Percentiles rank a stretch among this genome's conserved stretches.
phyloP scores from a whole-genome alignment of 2,113 vertebrate species.

The Trichomycterus rosablanca region DNA sequence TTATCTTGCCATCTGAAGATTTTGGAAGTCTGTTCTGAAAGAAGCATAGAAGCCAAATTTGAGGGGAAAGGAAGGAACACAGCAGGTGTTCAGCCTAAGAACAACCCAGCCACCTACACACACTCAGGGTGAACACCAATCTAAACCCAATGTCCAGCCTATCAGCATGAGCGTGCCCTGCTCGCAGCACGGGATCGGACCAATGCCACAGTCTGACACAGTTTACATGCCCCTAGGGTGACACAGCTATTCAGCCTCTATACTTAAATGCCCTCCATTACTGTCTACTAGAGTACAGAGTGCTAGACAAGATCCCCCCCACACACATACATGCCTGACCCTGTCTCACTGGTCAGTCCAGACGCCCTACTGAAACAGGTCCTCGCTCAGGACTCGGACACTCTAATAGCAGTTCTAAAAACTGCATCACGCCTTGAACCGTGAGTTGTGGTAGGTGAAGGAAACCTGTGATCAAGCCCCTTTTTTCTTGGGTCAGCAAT shows the following conservation, averaged over 20 bases:
- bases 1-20: too few species aligned
- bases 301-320: not conserved
- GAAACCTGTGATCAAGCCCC: slow-evolving; percentile 8
- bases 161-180: slow-evolving; percentile 19
- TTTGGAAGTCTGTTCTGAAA: too few species aligned
- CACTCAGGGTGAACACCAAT: not conserved
- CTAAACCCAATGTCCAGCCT: slow-evolving; percentile 3
- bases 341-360: slow-evolving; percentile 25
- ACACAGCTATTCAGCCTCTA: slow-evolving; percentile 7
- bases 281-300: slow-evolving; percentile 15
- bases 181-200: not conserved
- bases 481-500: slow-evolving; percentile 1
- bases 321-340: slow-evolving; percentile 23
- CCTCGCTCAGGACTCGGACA: slow-evolving; percentile 24
- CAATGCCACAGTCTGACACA: not conserved
- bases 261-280: slow-evolving; percentile 21
- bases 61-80: not conserved
- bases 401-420: slow-evolving; percentile 30
- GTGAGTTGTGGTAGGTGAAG: not conserved
- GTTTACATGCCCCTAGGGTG: slow-evolving; percentile 5
- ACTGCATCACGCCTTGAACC: slow-evolving; percentile 29
- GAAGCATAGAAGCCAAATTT: too few species aligned
- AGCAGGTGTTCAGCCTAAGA: not conserved
- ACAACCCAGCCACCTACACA: not conserved
- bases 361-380: slow-evolving; percentile 18